Conservation (phyloP, 2,797 vertebrate genomes). For the Euphonia xanthogaster region DNA sequence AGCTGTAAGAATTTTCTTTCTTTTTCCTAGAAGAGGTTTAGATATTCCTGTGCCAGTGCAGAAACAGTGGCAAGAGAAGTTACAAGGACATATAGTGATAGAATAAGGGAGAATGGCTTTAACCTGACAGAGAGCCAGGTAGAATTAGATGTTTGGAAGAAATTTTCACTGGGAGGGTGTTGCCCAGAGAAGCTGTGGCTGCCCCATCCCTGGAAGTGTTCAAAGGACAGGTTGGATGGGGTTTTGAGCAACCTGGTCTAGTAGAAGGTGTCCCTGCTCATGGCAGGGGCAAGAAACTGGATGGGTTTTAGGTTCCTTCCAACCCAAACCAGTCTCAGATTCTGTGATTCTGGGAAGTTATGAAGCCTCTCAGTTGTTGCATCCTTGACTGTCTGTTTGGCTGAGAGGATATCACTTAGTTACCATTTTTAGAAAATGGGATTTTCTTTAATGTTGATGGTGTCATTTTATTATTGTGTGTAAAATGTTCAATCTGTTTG, state of each 20-base stretch:
- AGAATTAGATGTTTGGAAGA: background rate
- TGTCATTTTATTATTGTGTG: background rate
- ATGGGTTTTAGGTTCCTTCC: background rate
- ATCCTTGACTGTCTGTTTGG: background rate
- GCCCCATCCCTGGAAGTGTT: background rate
- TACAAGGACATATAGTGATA: background rate
- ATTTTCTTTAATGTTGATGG: background rate
- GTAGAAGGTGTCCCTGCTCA: background rate
- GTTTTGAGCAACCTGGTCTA: background rate
- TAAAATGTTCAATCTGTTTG: constrained; percentile 35
- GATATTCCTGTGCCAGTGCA: background rate
- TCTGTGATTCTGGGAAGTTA: background rate
- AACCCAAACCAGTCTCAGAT: background rate
- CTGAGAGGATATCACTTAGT: background rate
- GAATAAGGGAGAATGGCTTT: background rate
- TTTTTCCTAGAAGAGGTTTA: background rate
- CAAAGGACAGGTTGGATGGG: background rate
- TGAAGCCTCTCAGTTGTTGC: background rate
- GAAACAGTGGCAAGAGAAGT: background rate
- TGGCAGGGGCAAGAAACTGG: background rate
- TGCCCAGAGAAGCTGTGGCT: background rate
- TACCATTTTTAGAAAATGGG: background rate
- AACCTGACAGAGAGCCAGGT: background rate
- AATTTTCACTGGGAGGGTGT: background rate
- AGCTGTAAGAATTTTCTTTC: background rate